Evolutionary conservation across 2,888 invertebrate species (phyloP).

Genomic region (Asteroscopus sphinx): DNA sequence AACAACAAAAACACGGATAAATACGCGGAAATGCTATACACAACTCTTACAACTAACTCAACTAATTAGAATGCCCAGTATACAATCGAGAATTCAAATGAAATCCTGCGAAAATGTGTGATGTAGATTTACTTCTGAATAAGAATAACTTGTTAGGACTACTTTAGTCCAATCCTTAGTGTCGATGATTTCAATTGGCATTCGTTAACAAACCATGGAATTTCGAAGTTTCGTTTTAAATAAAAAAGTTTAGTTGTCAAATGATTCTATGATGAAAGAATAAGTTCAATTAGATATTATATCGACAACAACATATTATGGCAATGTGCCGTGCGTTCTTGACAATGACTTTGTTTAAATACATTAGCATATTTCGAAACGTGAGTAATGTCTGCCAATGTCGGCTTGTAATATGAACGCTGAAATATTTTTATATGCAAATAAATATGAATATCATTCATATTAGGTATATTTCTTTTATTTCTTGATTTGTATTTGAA

Average conservation of each 20-base stretch:
- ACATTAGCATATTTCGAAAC: conserved; percentile 58
- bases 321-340: conserved; percentile 57
- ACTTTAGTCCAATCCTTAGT: too few species aligned
- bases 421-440: conserved; percentile 38
- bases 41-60: too few species aligned
- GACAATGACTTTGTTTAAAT: conserved; percentile 59
- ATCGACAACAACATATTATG: conserved; percentile 47
- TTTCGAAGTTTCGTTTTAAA: too few species aligned
- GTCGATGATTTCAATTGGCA: conserved; percentile 1
- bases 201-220: background rate
- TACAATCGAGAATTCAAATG: too few species aligned
- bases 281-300: conserved; percentile 23
- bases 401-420: conserved; percentile 36
- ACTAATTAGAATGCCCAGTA: too few species aligned
- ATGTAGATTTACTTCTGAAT: too few species aligned
- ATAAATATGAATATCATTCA: conserved; percentile 26
- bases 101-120: background rate
- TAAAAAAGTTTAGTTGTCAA: background rate
- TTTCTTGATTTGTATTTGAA: background rate
- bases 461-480: conserved; percentile 22
- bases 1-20: too few species aligned
- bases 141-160: too few species aligned
- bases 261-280: conserved; percentile 22
- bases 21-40: too few species aligned
- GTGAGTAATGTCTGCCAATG: conserved; percentile 56